These are phyloP conservation scores for Papilio helenus DNA, from an alignment of 1,140 invertebrate species.

Conservation along the genomic window DNA sequence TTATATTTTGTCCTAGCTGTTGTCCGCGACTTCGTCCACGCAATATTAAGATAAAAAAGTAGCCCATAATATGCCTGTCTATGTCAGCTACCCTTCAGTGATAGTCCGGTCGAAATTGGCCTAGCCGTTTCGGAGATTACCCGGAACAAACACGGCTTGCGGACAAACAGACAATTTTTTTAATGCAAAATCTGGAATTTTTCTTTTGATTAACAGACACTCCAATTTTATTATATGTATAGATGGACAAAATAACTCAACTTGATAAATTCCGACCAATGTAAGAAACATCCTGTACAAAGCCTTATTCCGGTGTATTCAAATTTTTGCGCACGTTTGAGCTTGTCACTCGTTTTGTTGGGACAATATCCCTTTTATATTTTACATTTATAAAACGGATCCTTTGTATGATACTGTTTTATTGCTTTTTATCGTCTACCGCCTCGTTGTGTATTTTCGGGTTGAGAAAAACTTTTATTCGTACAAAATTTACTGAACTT, in stretches of 20 bases:
- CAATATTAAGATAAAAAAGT: no score
- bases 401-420: conserved; percentile 33
- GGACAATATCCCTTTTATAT: conserved; percentile 33
- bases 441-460: neutral
- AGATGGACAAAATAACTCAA: neutral
- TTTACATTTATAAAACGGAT: conserved; percentile 17
- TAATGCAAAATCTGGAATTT: no score
- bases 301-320: conserved; percentile 28
- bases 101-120: no score
- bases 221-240: no score
- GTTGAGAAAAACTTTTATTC: neutral
- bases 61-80: no score
- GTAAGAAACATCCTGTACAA: neutral
- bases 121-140: no score
- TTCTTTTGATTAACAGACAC: no score
- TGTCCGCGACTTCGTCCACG: no score
- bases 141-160: no score
- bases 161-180: no score
- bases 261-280: neutral
- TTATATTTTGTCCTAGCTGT: no score
- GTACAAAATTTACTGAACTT: neutral
- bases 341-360: conserved; percentile 31
- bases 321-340: conserved; percentile 26
- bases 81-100: no score
- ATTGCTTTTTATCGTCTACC: conserved; percentile 27